Base-by-base conservation (phyloP, 2,888 invertebrate species). In the Microdon myrmicae region DNA sequence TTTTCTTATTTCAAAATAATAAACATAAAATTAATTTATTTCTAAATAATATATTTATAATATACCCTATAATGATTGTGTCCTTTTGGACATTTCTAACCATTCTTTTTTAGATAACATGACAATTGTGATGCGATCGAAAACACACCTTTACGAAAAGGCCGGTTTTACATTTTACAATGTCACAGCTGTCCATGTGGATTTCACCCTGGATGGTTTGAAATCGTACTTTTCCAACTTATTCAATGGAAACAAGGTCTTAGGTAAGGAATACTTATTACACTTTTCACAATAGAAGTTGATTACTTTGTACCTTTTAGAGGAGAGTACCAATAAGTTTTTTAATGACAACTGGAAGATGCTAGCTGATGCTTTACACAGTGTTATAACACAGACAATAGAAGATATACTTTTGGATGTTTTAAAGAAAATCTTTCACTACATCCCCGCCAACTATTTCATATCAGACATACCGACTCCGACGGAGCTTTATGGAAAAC, bases 291-390 rank as follows among this genome's bases (percentile, higher is more conserved):
- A 28, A 25, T 9, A 13, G 7, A 5, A n/a, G 10, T 10, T 8
- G 8, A 1, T 23, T 17, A 9, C 2, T 1, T 5, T 19, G 3
- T 5, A 9, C 7, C 14, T 38, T 38, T 2, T 81, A 89, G 89
- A 89, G 85, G 88, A 89, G 67, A 87, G 87, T 70, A 89, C 89
- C 2, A 89, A 89, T 72, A 84, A 85, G 16, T 89, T 89, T 74
- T 82, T 89, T 67, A 89, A 89, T 74, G 86, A 86, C 38, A 89
- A 89, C 72, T 89, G 89, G 89, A 82, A 85, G 35, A 86, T 88
- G 70, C 84, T 89, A 2, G 85, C 87, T 0, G 89, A 89, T 73
- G 87, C 89, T 2, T 76, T 89, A 22, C 83, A 87, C 70, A 86
- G 87, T 22, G 87, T 89, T 68, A 81, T 89, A 64, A 83, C 86